Conservation (phyloP, 2,888 invertebrate genomes). For the Acronicta alni region DNA sequence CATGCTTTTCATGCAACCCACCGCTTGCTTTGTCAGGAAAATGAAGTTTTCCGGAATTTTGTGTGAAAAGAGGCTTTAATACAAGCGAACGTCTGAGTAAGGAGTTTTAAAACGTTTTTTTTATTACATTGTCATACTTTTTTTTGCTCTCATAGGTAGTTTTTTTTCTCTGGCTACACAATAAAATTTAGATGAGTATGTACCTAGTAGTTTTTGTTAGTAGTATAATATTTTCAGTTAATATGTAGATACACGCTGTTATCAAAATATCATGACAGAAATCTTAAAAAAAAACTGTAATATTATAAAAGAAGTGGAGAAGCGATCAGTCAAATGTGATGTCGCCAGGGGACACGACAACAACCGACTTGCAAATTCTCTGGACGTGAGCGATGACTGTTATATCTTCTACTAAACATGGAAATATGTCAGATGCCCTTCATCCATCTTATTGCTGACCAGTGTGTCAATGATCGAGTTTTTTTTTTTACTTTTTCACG, state of each 20-base stretch:
- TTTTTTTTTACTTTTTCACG: conserved; percentile 1
- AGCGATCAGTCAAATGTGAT: conserved; percentile 55
- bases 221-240: background rate
- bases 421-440: conserved; percentile 49
- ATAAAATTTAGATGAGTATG: too few species aligned
- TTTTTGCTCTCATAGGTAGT: conserved; percentile 1
- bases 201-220: too few species aligned
- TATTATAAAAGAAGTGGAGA: conserved; percentile 27
- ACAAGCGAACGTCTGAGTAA: background rate
- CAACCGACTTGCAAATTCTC: conserved; percentile 64
- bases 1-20: conserved; percentile 47
- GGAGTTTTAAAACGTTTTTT: conserved; percentile 25
- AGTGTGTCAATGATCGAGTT: conserved; percentile 29
- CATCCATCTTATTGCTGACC: conserved; percentile 63
- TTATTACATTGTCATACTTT: conserved; percentile 10
- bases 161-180: background rate
- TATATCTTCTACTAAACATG: conserved; percentile 52
- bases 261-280: background rate
- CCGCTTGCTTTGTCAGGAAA: conserved; percentile 51
- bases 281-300: conserved; percentile 23
- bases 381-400: conserved; percentile 62
- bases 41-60: conserved; percentile 34
- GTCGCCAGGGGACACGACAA: conserved; percentile 46
- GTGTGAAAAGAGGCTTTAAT: conserved; percentile 15
- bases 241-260: too few species aligned